Percentiles rank a stretch among this genome's conserved stretches.
These are phyloP conservation scores for Bombylius major DNA, from an alignment of 2,888 invertebrate genomes.

Conservation along the genomic window DNA sequence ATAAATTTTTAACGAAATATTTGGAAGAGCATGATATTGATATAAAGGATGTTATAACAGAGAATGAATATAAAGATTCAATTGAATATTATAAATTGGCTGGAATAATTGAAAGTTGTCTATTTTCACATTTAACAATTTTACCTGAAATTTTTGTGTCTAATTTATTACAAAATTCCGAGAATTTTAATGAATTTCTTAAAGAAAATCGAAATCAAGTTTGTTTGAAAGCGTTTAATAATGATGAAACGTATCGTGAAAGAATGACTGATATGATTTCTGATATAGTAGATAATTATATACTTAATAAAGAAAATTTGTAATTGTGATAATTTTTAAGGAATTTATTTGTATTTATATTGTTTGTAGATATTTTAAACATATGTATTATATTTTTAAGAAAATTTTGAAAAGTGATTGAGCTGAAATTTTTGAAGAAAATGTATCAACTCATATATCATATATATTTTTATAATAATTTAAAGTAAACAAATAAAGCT, in stretches of 20 bases:
- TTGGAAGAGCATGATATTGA: conserved; percentile 35
- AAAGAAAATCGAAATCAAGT: conserved; percentile 41
- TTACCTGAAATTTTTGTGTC: conserved; percentile 41
- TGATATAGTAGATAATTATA: conserved; percentile 41
- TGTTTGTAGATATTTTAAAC: too few relatives aligned
- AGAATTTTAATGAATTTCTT: conserved; percentile 43
- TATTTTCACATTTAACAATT: conserved; percentile 43
- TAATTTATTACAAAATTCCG: conserved; percentile 37
- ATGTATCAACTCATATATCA: too few relatives aligned
- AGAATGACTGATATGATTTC: conserved; percentile 43
- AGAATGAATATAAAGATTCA: conserved; percentile 34
- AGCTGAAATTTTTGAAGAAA: too few relatives aligned
- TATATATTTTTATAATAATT: too few relatives aligned
- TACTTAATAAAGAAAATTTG: conserved; percentile 12
- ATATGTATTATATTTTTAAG: too few relatives aligned
- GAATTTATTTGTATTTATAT: too few relatives aligned
- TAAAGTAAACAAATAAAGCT: too few relatives aligned
- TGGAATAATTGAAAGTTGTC: conserved; percentile 42
- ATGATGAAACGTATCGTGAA: conserved; percentile 38
- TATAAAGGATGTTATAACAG: conserved; percentile 35
- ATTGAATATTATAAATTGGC: conserved; percentile 38
- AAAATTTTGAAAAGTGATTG: too few relatives aligned
- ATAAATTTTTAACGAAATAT: conserved; percentile 37
- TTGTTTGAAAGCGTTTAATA: conserved; percentile 42
- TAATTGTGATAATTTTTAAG: too few relatives aligned